These are phyloP conservation scores for Typhlichthys subterraneus DNA, from an alignment of 2,797 vertebrate species.

Conservation along the genomic window DNA sequence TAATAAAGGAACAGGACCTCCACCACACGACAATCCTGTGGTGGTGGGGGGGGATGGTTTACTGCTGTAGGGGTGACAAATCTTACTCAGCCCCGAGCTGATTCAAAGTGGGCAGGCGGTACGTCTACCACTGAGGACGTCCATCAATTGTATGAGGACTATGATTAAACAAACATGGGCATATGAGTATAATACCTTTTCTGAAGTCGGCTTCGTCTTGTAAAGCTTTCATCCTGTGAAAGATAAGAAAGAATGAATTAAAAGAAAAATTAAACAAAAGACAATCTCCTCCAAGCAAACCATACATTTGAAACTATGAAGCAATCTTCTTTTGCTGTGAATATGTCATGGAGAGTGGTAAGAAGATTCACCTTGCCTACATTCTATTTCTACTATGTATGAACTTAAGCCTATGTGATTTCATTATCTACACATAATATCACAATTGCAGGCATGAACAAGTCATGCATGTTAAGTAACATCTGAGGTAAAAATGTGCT, in stretches of 20 bases:
- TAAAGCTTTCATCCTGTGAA: constrained; percentile 72
- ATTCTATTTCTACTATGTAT: neutral
- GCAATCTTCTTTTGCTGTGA: neutral
- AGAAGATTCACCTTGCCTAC: neutral
- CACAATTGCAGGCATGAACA: constrained; percentile 17
- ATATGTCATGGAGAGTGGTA: neutral
- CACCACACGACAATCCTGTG: too few species aligned
- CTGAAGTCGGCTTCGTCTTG: constrained; percentile 77
- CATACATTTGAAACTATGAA: neutral
- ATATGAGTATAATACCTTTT: constrained; percentile 70
- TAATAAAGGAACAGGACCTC: neutral
- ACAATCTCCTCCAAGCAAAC: neutral
- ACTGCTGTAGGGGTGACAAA: neutral
- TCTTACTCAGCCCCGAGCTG: too few species aligned
- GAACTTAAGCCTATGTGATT: too few species aligned
- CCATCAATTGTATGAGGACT: too few species aligned
- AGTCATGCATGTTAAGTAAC: constrained; percentile 2
- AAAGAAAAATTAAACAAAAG: constrained; percentile 8
- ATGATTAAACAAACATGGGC: too few species aligned
- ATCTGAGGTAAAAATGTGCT: constrained; percentile 33
- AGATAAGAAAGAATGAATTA: constrained; percentile 7
- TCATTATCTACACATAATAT: too few species aligned
- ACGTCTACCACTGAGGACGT: too few species aligned
- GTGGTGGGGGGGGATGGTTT: too few species aligned
- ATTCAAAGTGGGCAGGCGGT: too few species aligned